Evolutionary conservation across 2,797 vertebrate genomes (phyloP), one percentile per base, ranked within the genome.

Genomic region (Bufotes viridis): DNA sequence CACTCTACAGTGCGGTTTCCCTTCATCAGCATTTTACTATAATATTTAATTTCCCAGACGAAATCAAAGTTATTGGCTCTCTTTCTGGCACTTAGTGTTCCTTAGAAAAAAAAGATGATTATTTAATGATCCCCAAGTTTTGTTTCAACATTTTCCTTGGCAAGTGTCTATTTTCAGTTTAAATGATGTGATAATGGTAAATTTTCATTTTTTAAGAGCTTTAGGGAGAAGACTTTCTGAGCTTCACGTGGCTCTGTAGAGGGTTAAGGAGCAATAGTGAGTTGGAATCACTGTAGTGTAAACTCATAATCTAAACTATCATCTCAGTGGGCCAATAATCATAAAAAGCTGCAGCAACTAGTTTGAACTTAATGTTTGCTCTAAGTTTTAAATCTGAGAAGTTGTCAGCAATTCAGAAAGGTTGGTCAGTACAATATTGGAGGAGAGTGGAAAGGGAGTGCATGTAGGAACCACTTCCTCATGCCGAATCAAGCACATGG

Each of bases 141-240:
- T 0, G 20, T 87, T 58, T 61, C 51, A 80, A n/a, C 51, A 87
- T 81, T 87, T 60, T 82, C 67, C 70, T 83, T 78, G 72, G 24
- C 58, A 87, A 61, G 22, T 53, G 3, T 51, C 17, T 74, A 74
- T 76, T n/a, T 20, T 53, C 74, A 51, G 20, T 53, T 49, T 76
- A 51, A 76, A 74, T 74, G 9, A 74, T 70, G 70, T 74, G 70
- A 74, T 74, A 22, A 74, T 42, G 17, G 34, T 42, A 0, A 49
- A 42, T 20, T 74, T 74, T 70, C 26, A 17, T 70, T 34, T 70
- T 12, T 69, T 69, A 26, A 3, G 24, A n/a, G 11, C 20, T 69
- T 14, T 2, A 69, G n/a, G 7, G 3, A 5, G 3, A 29, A 72
- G 69, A 34, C 5, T 72, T 72, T 34, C 34, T 72, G 7, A 18